Evolutionary conservation across 1,140 invertebrate genomes (phyloP), one percentile per base, ranked within the genome.

Genomic region (Lucilia cuprina): DNA sequence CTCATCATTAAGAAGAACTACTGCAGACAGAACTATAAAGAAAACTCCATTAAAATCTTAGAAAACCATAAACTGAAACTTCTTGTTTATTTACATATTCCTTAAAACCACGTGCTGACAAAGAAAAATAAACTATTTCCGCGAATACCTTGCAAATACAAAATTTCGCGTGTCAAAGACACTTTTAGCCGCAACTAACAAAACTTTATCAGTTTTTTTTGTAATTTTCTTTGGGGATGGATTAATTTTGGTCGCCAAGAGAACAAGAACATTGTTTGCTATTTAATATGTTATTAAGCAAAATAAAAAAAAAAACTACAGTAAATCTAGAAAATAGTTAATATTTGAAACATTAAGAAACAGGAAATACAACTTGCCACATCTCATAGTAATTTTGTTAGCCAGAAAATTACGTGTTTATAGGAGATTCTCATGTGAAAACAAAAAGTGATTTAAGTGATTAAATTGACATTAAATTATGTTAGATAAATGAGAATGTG

Each of bases 151-250:
- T 77, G 35, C 17, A 47, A 55, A 83, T 86, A 85, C 25, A 86
- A 86, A 84, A 86, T 87, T 88, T 90, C 87, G 88, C 89, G 89
- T 90, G 89, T 86, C 87, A 83, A 89, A 89, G 88, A 90, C 88
- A 89, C 89, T 90, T 90, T 87, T 88, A 87, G 87, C 89, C 50
- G n/a, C 55, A 74, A 84, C 60, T 34, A 84, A 65, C 78, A 84
- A n/a, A 78, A 84, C 47, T 82, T 84, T 47, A 25, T 83, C 60
- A 82, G 41, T 78, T 34, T n/a, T 47, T 21, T 50, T 2, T 21
- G n/a, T 49, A 17, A 1, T 35, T 78, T 19, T 55, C 17, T 19
- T 9, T 47, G 7, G n/a, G 77, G 8, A 78, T n/a, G 25, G 77
- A 80, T 80, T 80, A 49, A 49, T 14, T 78, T 80, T 80, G 77